Base-by-base conservation (phyloP, 2,797 vertebrate genomes). In the Falco peregrinus region DNA sequence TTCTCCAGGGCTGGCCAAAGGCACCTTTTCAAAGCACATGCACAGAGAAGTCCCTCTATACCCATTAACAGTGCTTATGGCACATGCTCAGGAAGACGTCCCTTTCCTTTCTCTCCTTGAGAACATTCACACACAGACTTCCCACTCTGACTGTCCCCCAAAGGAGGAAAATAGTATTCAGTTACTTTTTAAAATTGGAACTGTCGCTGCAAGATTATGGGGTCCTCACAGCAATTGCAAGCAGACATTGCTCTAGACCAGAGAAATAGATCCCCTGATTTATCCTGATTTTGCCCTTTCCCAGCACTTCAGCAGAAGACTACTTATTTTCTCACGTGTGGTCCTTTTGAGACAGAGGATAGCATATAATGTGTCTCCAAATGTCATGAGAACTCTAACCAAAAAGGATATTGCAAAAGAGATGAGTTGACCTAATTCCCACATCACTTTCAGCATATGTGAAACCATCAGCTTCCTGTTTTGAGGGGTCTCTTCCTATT, bases 1-100 rank as follows among this genome's bases (percentile, higher is more conserved):
- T 45, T 51, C 35, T 73, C 35, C 8, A 35, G 73, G 39, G 33
- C 7, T 43, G 54, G 28, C 15, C 33, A 71, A 78, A 64, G 29
- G 7, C 25, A 31, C 3, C 12, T 2, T 31, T 76, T 50, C 20
- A 60, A 75, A 90, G 9, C 16, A 50, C 9, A 2, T 9, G 15
- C 20, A 53, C 51, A 79, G n/a, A 19, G 21, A 59, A 79, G 5
- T 50, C 16, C 11, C 5, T 45, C 18, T 53, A 6, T 57, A 61
- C 41, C 37, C 11, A 51, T 16, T 10, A 67, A 15, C 19, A 60
- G n/a, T 1, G 0, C 14, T 18, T 57, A 29, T 0, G 2, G 20
- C 26, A 45, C 0, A 0, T 48, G 31, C 13, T 54, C 43, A 57
- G 48, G 25, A 57, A 20, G 18, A 65, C 18, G 24, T 17, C 14